Base-by-base conservation (phyloP, 2,797 vertebrate species). In the Hoplostethus mediterraneus region DNA sequence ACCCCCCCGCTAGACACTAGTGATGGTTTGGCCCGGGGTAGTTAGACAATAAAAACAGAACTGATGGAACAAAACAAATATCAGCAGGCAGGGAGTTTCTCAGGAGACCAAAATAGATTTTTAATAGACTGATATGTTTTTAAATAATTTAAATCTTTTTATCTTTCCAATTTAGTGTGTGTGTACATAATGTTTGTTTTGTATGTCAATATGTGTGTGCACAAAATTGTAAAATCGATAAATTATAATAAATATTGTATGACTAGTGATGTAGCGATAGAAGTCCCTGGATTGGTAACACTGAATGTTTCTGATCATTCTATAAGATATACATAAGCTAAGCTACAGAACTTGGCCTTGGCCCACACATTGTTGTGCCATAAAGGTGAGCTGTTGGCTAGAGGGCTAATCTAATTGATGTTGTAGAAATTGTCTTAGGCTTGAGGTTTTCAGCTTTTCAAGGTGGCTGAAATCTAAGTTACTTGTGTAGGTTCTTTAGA, bases 21-120 rank as follows among this genome's bases (percentile, higher is more conserved):
- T 77, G 83, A 86, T 90, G 86, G 82, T 90, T 86, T 89, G 77
- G 87, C 86, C 87, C 42, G 65, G 49, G 86, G 85, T 89, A 87
- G 66, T 85, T 85, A 66, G 63, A 87, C 82, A 89, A 90, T 85
- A 81, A 90, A 82, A 89, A 86, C 68, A 75, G 57, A 85, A 65
- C 40, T 53, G 82, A 84, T 57, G 67, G 67, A 86, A 69, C 64
- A 88, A 89, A 91, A 84, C 76, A 90, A 90, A 87, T 89, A 89
- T 84, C 71, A 83, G 85, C 75, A 82, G 74, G 77, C 63, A 54
- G 57, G 59, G 51, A 73, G 66, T 71, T 87, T 60, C 82, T 90
- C 79, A 42, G 51, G 83, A 90, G 86, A 87, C 71, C 54, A 21
- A 48, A 77, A 88, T 74, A 83, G 75, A 90, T 77, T 81, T 86